Percentiles rank a stretch among this genome's conserved stretches.
Conservation (phyloP, 2,113 vertebrate genomes). For the Gavia stellata region DNA sequence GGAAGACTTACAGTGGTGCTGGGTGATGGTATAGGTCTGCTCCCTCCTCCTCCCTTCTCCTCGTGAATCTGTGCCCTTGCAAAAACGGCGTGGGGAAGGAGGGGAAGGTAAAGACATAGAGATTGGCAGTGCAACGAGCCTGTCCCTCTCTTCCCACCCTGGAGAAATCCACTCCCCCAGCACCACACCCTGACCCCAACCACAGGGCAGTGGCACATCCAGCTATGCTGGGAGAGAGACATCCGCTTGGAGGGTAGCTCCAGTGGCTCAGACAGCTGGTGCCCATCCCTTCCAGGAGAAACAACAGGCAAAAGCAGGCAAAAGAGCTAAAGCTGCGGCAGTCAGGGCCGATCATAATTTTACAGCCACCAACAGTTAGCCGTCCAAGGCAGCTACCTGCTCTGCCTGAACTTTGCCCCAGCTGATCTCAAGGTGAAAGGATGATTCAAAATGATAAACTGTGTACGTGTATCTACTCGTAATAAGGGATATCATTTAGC, state of each 20-base stretch:
- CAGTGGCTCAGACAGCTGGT: accelerated
- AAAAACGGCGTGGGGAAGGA: not conserved
- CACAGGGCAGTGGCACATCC: not conserved
- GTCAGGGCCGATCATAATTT: accelerated
- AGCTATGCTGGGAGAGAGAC: not conserved
- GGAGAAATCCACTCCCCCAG: not conserved
- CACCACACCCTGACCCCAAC: not conserved
- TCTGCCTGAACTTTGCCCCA: not conserved
- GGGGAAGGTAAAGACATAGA: not conserved
- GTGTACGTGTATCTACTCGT: accelerated
- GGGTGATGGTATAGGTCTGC: not conserved
- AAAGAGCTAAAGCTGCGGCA: accelerated
- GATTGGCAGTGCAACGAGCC: accelerated
- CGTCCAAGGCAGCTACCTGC: not conserved
- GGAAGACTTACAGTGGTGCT: not conserved
- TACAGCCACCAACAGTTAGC: not conserved
- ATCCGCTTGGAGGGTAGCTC: accelerated
- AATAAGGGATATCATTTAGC: not conserved
- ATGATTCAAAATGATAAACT: not conserved
- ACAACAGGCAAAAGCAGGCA: not conserved
- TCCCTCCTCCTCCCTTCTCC: not conserved
- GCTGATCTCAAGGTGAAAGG: not conserved
- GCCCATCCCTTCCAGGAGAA: not conserved
- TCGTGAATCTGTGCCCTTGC: not conserved
- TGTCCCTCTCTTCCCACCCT: not conserved